Evolutionary conservation across 2,113 vertebrate species (phyloP).

Genomic region (Felis chaus): DNA sequence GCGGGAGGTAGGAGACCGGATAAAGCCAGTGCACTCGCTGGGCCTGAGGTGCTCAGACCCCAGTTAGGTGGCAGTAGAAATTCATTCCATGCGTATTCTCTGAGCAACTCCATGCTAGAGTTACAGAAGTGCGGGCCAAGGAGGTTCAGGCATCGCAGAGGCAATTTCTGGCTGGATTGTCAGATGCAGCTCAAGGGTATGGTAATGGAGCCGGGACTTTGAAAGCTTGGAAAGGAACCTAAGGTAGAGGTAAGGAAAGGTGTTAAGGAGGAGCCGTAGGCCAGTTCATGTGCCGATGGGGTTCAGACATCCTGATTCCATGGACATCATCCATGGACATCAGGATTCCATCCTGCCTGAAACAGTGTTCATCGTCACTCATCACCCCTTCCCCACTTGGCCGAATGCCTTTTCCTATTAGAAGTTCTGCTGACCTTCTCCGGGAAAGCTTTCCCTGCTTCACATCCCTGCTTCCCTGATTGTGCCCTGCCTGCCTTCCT

Average conservation of each 20-base stretch:
- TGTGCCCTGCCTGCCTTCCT: not conserved
- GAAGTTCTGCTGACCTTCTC: not conserved
- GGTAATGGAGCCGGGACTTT: not conserved
- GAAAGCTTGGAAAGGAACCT: not conserved
- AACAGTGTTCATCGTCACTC: accelerated
- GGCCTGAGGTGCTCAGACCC: not conserved
- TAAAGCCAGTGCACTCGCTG: accelerated
- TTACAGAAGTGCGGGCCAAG: not conserved
- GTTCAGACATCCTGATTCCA: not conserved
- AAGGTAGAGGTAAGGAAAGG: not conserved
- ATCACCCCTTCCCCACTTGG: not conserved
- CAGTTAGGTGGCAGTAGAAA: not conserved
- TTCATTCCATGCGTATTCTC: not conserved
- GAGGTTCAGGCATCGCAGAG: not conserved
- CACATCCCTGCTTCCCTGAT: not conserved
- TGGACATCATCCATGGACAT: too few relatives aligned
- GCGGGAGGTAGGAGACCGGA: not conserved
- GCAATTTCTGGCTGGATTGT: not conserved
- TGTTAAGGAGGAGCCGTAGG: not conserved
- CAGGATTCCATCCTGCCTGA: not conserved
- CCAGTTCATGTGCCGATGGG: not conserved
- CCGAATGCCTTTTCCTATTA: not conserved
- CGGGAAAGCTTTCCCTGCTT: not conserved
- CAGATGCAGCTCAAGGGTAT: not conserved
- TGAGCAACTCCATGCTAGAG: not conserved